Evolutionary conservation across 2,797 vertebrate genomes (phyloP).

Genomic region (Lutra lutra): DNA sequence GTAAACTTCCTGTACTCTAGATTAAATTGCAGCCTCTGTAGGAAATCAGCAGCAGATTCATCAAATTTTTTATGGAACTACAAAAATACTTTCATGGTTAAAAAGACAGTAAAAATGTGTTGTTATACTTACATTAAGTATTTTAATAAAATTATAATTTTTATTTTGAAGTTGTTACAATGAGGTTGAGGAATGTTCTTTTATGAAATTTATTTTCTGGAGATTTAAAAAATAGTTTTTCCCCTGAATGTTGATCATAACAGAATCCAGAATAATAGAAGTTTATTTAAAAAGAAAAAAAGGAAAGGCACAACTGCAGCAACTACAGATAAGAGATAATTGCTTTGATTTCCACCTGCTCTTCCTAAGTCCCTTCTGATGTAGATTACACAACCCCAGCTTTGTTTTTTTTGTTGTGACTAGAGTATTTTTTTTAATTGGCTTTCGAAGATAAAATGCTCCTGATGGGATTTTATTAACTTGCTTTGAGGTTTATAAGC

Average conservation of each 20-base stretch:
- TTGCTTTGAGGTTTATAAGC: background rate
- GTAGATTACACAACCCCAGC: background rate
- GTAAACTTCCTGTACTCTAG: background rate
- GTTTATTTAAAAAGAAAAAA: background rate
- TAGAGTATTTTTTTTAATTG: background rate
- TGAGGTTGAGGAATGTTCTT: background rate
- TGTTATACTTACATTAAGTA: background rate
- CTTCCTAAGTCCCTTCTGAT: background rate
- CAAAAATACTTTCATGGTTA: background rate
- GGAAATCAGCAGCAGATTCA: background rate
- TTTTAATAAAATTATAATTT: background rate
- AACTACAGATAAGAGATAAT: too few relatives aligned
- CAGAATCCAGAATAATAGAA: background rate
- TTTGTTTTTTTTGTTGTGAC: background rate
- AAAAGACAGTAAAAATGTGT: background rate
- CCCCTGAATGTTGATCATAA: background rate
- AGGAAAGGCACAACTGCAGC: background rate
- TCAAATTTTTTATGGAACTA: background rate
- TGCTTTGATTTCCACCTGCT: background rate
- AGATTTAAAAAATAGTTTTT: background rate
- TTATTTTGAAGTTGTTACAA: conserved; percentile 18
- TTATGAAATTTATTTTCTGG: background rate
- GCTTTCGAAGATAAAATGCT: background rate
- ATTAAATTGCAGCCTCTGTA: background rate
- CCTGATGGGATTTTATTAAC: background rate